Conservation (phyloP, 2,888 invertebrate species). For the Drosophila anomelani region DNA sequence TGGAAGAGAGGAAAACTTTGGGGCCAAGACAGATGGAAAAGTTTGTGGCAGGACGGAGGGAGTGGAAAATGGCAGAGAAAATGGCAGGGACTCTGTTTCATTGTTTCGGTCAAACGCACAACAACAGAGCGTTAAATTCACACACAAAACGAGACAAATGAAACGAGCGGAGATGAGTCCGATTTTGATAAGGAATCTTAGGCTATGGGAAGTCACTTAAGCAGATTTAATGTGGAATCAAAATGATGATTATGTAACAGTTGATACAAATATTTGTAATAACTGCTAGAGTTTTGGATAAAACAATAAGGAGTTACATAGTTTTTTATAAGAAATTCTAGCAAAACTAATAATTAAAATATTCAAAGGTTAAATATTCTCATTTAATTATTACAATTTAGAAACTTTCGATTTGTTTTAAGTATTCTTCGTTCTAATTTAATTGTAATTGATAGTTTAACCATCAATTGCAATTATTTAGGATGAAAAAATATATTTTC, state of each 20-base stretch:
- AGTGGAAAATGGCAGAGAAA: constrained; percentile 9
- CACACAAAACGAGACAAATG: constrained; percentile 15
- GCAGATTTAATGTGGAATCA: not conserved
- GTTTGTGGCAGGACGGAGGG: constrained; percentile 15
- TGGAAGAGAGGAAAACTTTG: constrained; percentile 1
- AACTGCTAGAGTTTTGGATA: not conserved
- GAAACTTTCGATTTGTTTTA: no score
- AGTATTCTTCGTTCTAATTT: not conserved
- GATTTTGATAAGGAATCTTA: not conserved
- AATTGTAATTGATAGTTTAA: not conserved
- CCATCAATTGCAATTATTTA: not conserved
- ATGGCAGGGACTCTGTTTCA: constrained; percentile 48
- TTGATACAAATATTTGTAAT: no score
- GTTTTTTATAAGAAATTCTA: not conserved
- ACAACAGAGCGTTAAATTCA: constrained; percentile 73
- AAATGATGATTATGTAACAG: not conserved
- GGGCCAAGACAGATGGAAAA: constrained; percentile 37
- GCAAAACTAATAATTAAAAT: not conserved
- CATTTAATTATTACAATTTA: no score
- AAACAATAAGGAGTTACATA: not conserved
- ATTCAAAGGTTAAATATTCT: not conserved
- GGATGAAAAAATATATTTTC: no score
- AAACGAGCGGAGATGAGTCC: constrained; percentile 6
- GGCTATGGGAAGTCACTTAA: constrained; percentile 5
- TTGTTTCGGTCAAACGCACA: constrained; percentile 73